phyloP scores from a whole-genome alignment of 2,797 vertebrate genomes.

The Sebastiscus tertius region DNA sequence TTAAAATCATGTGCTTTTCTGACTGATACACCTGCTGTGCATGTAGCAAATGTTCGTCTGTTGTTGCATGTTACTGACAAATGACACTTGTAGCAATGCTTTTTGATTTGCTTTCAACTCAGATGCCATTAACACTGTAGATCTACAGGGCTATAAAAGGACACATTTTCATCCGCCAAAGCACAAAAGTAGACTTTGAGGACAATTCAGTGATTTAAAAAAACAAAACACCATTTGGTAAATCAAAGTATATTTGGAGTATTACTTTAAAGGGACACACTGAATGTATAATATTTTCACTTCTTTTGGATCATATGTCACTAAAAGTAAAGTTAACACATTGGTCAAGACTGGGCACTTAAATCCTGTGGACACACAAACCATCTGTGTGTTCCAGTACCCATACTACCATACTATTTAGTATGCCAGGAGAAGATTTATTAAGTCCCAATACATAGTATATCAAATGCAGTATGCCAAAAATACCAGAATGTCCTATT shows the following conservation, averaged over 20 bases:
- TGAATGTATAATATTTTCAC: background rate
- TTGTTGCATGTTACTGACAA: background rate
- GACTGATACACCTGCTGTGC: background rate
- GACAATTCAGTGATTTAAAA: background rate
- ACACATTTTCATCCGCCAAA: background rate
- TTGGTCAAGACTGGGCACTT: background rate
- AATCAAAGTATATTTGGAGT: background rate
- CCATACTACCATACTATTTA: too few species aligned
- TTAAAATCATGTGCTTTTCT: background rate
- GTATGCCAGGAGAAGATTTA: too few species aligned
- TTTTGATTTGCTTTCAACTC: background rate
- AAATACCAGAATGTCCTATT: background rate
- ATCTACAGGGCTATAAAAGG: background rate
- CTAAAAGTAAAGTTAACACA: background rate
- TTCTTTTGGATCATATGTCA: background rate
- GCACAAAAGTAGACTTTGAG: background rate
- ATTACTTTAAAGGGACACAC: background rate
- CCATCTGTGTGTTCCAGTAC: too few species aligned
- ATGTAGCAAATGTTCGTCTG: background rate
- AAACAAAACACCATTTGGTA: background rate
- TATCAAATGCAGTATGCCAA: background rate
- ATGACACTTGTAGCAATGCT: background rate
- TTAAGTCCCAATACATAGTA: background rate
- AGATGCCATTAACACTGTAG: background rate
- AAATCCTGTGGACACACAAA: background rate